These are phyloP conservation scores for Bombycilla garrulus DNA, from an alignment of 2,113 vertebrate species.

Conservation along the genomic window DNA sequence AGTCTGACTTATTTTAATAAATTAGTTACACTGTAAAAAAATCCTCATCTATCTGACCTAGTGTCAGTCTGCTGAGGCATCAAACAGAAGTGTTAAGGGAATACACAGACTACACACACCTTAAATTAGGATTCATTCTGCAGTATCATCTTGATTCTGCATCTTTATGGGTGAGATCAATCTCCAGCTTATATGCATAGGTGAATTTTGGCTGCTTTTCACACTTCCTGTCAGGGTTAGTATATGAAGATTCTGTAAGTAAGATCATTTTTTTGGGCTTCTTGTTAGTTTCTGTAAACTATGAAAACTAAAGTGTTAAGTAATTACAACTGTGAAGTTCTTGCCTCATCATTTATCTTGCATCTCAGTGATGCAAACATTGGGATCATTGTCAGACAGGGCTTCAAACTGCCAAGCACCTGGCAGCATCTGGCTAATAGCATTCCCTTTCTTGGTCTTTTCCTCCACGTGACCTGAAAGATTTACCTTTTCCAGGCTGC, in stretches of 20 bases:
- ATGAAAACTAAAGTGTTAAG: neutral
- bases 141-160: neutral
- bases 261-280: neutral
- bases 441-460: neutral
- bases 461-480: neutral
- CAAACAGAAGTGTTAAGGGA: neutral
- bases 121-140: neutral
- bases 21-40: neutral
- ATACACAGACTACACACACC: neutral
- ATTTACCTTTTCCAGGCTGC: neutral
- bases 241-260: neutral
- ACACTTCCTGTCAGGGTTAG: neutral
- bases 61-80: neutral
- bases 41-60: neutral
- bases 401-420: neutral
- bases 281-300: neutral
- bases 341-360: neutral
- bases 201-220: neutral
- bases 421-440: neutral
- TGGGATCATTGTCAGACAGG: neutral
- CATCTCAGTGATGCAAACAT: neutral
- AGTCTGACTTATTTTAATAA: constrained; percentile 16
- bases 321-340: neutral
- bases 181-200: neutral
- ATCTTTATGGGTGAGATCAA: neutral